Base-by-base conservation (phyloP, 2,888 invertebrate genomes). In the Stenchaetothrips biformis region DNA sequence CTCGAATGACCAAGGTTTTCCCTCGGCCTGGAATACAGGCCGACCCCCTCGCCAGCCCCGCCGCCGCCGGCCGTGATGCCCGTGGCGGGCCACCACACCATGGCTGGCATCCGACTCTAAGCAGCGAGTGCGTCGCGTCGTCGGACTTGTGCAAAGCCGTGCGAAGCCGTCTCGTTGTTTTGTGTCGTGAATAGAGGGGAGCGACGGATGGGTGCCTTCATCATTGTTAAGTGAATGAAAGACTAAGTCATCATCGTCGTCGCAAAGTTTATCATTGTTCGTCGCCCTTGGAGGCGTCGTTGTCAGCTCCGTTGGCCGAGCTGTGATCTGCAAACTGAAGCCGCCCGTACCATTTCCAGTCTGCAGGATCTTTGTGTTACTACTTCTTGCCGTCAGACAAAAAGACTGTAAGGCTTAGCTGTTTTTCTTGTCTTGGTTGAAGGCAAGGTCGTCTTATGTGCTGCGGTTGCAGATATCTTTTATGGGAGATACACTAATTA, bases 1-100 rank as follows among this genome's bases (percentile, higher is more conserved):
- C 85, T 88, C 82, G 88, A 88, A 85, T 88, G 87, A 88, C 86
- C 67, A 21, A 25, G 67, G 67, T 25, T 25, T 74, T 74, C 67
- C 21, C 67, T 74, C 25, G 67, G 67, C 67, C 67, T 74, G 21
- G 67, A 74, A 37, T 37, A 37, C 37, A 37, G 37, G 37, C 37
- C 37, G 37, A 37, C 1, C 37, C 37, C 37, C 37, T 37, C 37
- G 37, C 37, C 37, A 37, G 37, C 37, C 37, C 37, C 37, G 37
- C 37, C 37, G 2, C 37, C 37, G 37, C 37, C 37, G 37, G 37
- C 37, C 37, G 37, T 37, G 37, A 37, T 37, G 37, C 37, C 37
- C 4, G 37, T 37, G 37, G 37, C 37, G 37, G 37, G 37, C 37
- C 37, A 37, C 37, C 37, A 37, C 37, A 37, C 37, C 37, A 37